Evolutionary conservation across 2,888 invertebrate genomes (phyloP), one percentile per base, ranked within the genome.

Genomic region (Microplitis manilae): DNA sequence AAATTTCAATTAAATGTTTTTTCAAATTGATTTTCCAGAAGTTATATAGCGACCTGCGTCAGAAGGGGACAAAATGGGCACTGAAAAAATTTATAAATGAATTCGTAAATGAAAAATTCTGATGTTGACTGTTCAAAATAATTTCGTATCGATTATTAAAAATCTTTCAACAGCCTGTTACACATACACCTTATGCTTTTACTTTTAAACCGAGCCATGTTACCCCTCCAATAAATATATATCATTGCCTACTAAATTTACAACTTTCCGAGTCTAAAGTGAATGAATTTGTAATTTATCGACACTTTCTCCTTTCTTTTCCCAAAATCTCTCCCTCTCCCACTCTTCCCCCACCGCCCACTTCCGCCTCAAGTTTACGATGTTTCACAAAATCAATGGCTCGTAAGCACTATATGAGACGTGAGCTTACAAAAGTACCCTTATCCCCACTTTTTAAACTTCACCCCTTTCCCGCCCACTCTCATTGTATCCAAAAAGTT

Each of bases 211-310:
- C 15, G 15, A 50, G 50, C 30, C n/a, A 2, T 20, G 13, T 68
- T 30, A 5, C 69, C 6, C 17, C 30, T 17, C 30, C 20, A 59
- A 72, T 40, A 17, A 62, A 62, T 62, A 72, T 20, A 62, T 30
- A 50, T 50, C 50, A 50, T 50, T 6, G 65, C 71, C 78, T 40
- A 64, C 68, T 41, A 73, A 73, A 77, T 73, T 73, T 61, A 77
- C 67, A 73, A 73, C 68, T 68, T 76, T 73, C 71, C 4, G 50
- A 50, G 50, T 8, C 50, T 50, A 50, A 13, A 50, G 13, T 50
- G 78, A 80, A 79, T 75, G 77, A 79, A 71, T 79, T 77, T 77
- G 67, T 17, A 81, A 80, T 81, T 80, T 79, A 80, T 81, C 77
- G 79, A 69, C 68, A 61, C 77, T 73, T 77, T 79, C 73, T 72